phyloP scores from a whole-genome alignment of 1,140 invertebrate genomes.

The Sminthurinus signatus region DNA sequence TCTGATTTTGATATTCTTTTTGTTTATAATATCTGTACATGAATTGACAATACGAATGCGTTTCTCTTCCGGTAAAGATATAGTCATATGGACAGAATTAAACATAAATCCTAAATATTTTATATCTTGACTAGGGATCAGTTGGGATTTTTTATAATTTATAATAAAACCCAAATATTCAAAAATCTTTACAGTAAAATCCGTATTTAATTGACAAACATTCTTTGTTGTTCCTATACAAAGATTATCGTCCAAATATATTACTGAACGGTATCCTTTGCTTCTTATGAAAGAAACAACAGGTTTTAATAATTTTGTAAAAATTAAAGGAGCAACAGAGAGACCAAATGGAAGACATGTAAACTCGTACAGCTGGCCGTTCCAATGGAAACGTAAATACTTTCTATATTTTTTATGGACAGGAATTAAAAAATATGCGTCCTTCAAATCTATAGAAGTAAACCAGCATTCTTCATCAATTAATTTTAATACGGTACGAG shows the following conservation, averaged over 20 bases:
- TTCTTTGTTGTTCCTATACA: not conserved
- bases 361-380: conserved; percentile 13
- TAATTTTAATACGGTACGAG: conserved; percentile 8
- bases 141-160: conserved; percentile 12
- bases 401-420: conserved; percentile 8
- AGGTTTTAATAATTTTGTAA: conserved; percentile 27
- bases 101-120: conserved; percentile 25
- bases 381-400: conserved; percentile 24
- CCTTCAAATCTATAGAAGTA: conserved; percentile 18
- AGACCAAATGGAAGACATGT: conserved; percentile 28
- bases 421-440: conserved; percentile 27
- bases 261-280: conserved; percentile 2
- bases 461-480: conserved; percentile 14
- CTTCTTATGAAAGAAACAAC: conserved; percentile 3
- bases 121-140: not conserved
- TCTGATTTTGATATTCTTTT: too few species aligned
- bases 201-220: not conserved
- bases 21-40: too few species aligned
- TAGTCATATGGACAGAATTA: conserved; percentile 8
- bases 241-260: conserved; percentile 28
- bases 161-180: conserved; percentile 13
- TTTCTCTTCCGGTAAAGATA: conserved; percentile 8
- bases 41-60: too few species aligned
- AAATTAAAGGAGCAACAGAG: conserved; percentile 14
- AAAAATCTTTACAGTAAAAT: not conserved